Evolutionary conservation across 2,888 invertebrate species (phyloP).

Genomic region (Heliconius sara): DNA sequence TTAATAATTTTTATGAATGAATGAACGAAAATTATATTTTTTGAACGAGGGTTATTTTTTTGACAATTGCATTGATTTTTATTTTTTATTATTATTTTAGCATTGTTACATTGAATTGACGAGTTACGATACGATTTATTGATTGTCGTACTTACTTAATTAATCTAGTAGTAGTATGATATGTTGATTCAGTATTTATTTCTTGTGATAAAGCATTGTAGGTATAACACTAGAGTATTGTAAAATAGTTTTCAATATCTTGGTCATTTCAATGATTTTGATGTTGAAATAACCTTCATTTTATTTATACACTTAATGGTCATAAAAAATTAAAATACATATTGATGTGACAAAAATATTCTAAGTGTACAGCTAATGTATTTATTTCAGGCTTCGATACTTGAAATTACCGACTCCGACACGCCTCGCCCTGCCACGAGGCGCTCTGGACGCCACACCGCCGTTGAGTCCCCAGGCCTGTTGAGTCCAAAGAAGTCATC

Average conservation of each 20-base stretch:
- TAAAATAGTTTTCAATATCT: no score
- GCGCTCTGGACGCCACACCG: slow-evolving; percentile 17
- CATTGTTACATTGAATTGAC: no score
- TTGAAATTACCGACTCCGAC: slow-evolving; percentile 26
- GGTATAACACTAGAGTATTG: no score
- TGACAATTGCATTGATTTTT: neutral
- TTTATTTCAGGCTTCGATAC: slow-evolving; percentile 25
- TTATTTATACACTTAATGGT: neutral
- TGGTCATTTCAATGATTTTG: neutral
- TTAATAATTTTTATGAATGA: no score
- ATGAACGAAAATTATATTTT: neutral
- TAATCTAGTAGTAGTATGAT: neutral
- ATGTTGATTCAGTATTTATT: neutral
- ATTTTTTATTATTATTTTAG: no score
- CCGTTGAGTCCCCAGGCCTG: slow-evolving; percentile 47
- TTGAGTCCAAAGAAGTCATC: slow-evolving; percentile 69
- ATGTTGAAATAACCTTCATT: neutral
- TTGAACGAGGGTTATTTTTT: neutral
- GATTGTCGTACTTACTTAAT: neutral
- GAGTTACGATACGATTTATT: neutral
- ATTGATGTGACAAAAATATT: neutral
- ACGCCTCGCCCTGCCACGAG: neutral
- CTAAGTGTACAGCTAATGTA: no score
- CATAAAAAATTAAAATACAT: neutral
- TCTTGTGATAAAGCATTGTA: neutral